Evolutionary conservation across 2,797 vertebrate species (phyloP), one percentile per base, ranked within the genome.

Genomic region (Erithacus rubecula): DNA sequence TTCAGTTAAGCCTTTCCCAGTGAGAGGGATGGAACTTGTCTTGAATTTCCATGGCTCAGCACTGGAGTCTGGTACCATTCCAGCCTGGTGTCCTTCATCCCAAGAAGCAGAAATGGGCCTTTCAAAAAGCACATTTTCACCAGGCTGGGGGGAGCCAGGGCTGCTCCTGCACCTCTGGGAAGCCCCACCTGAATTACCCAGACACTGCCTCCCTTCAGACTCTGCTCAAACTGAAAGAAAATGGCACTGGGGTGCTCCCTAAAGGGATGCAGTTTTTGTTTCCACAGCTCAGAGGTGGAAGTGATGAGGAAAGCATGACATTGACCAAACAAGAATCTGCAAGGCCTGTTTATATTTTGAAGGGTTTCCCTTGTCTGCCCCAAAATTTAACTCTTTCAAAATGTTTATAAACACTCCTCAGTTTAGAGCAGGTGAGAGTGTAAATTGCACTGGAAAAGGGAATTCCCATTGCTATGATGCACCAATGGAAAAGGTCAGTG

Each of bases 11-110:
- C 68, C n/a, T 76, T 90, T 68, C 63, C 46, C 14, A 43, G 76
- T 5, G 29, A 69, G 69, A 59, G 87, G n/a, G 7, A 4, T 1
- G 9, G 83, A 71, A 41, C 18, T 30, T n/a, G 47, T 70, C 84
- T 67, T 55, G 81, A 83, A 94, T 83, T 80, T 77, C 87, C 80
- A 62, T 36, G 52, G 80, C 89, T 94, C 59, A 72, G 89, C 43
- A 7, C 64, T 62, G 76, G 34, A 29, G 41, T 4, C 52, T 56
- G 62, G 47, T 53, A 0, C 49, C 6, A 32, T 67, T 79, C 83
- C 91, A 79, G 80, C 10, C 67, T 39, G 8, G 10, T 14, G 8
- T 51, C 86, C 63, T 87, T 62, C 63, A 44, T 22, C 49, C 37
- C 68, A 18, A 39, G 55, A 7, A 36, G 46, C 32, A 72, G 12